Percentiles rank a stretch among this genome's conserved stretches.
These are phyloP conservation scores for Perodicticus potto DNA, from an alignment of 2,797 vertebrate genomes.

Conservation along the genomic window DNA sequence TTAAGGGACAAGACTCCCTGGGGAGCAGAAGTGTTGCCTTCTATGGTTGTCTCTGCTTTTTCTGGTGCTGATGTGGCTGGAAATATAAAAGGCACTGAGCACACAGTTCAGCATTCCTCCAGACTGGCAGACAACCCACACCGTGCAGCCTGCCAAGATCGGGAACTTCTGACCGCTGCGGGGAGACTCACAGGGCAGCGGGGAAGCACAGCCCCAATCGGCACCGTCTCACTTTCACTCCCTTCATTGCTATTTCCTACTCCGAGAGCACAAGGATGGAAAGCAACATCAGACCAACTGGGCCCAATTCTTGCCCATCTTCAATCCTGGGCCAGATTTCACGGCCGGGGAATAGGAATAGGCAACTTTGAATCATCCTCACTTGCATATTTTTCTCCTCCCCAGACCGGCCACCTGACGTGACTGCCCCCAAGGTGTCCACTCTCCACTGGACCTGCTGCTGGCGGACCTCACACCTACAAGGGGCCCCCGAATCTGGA, in stretches of 20 bases:
- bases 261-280: background rate
- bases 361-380: background rate
- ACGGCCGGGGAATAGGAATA: background rate
- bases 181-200: accelerated
- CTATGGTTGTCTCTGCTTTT: background rate
- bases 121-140: background rate
- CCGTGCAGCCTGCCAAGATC: background rate
- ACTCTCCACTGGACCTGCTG: accelerated
- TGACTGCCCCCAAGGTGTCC: accelerated
- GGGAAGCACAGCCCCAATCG: background rate
- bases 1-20: background rate
- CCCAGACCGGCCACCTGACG: accelerated
- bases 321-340: background rate
- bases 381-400: background rate
- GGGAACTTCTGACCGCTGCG: background rate
- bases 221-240: background rate
- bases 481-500: accelerated
- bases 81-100: background rate
- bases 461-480: accelerated
- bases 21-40: background rate
- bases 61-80: background rate
- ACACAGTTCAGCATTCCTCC: background rate
- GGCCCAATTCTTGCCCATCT: background rate
- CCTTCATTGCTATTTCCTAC: background rate
- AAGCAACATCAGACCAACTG: background rate